These are phyloP conservation scores for Zaprionus ornatus DNA, from an alignment of 1,140 invertebrate species.

Conservation along the genomic window DNA sequence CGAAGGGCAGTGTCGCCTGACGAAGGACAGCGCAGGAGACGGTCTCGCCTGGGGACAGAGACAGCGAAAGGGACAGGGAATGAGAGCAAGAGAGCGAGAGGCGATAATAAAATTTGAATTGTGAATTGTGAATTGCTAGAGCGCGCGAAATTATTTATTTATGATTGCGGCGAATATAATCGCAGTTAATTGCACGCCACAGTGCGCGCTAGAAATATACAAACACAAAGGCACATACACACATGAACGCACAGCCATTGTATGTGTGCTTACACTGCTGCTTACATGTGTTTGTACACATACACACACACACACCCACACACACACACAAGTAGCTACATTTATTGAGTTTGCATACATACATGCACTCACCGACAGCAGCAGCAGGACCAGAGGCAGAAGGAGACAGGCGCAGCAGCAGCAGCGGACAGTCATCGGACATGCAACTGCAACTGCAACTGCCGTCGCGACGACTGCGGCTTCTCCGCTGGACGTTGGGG, in stretches of 20 bases:
- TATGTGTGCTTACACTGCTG: conserved; percentile 11
- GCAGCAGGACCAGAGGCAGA: conserved; percentile 8
- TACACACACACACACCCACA: conserved; percentile 24
- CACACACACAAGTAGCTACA: conserved; percentile 30
- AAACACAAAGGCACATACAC: conserved; percentile 3
- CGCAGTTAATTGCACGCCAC: conserved; percentile 81
- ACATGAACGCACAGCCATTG: conserved; percentile 18
- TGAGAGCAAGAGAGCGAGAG: neutral
- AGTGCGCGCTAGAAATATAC: conserved; percentile 34
- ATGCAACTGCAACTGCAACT: conserved; percentile 40
- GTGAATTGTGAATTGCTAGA: conserved; percentile 73
- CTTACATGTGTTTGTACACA: conserved; percentile 18
- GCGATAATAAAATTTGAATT: conserved; percentile 72
- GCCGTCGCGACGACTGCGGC: conserved; percentile 66
- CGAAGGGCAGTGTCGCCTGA: too few species aligned
- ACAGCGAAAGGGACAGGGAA: neutral
- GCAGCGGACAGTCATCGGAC: conserved; percentile 37
- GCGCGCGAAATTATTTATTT: conserved; percentile 83
- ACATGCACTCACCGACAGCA: conserved; percentile 30
- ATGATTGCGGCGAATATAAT: conserved; percentile 83
- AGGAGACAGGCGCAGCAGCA: conserved; percentile 17
- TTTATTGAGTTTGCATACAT: conserved; percentile 30
- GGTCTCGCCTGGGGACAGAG: neutral
- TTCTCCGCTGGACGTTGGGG: conserved; percentile 59
- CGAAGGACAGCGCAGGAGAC: conserved; percentile 1